Percentiles rank a stretch among this genome's conserved stretches.
These are phyloP conservation scores for Glyphotaelius pellucidus DNA, from an alignment of 2,888 invertebrate genomes.

Conservation along the genomic window DNA sequence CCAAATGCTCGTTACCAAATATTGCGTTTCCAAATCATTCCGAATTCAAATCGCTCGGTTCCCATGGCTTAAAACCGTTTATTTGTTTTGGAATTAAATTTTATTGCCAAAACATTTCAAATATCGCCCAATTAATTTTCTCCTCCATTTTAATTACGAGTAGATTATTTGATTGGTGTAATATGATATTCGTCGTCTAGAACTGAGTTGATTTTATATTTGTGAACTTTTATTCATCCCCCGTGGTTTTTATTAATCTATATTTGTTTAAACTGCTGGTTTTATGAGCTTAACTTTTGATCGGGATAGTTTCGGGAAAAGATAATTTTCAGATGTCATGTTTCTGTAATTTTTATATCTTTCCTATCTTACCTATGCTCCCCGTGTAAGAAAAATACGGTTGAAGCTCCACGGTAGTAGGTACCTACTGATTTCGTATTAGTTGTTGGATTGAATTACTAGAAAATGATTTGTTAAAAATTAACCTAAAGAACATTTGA, in stretches of 20 bases:
- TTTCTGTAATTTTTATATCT: neutral
- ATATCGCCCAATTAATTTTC: slow-evolving; percentile 48
- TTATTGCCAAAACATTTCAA: slow-evolving; percentile 41
- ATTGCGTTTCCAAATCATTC: slow-evolving; percentile 50
- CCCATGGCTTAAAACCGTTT: slow-evolving; percentile 41
- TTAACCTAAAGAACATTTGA: too few relatives aligned
- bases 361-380: neutral
- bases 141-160: slow-evolving; percentile 38
- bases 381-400: neutral
- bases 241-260: neutral
- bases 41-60: slow-evolving; percentile 52
- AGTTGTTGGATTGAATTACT: too few relatives aligned
- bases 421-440: too few relatives aligned
- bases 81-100: slow-evolving; percentile 52
- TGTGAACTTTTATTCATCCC: neutral
- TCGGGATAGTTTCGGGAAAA: neutral
- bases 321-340: neutral
- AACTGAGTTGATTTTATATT: neutral
- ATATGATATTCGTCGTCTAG: slow-evolving; percentile 32
- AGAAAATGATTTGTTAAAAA: too few relatives aligned
- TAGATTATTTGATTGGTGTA: slow-evolving; percentile 34
- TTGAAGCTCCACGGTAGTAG: too few relatives aligned
- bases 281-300: neutral
- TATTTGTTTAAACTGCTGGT: neutral
- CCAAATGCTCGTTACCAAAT: slow-evolving; percentile 51